Evolutionary conservation across 2,113 vertebrate species (phyloP).

Genomic region (Capra hircus): DNA sequence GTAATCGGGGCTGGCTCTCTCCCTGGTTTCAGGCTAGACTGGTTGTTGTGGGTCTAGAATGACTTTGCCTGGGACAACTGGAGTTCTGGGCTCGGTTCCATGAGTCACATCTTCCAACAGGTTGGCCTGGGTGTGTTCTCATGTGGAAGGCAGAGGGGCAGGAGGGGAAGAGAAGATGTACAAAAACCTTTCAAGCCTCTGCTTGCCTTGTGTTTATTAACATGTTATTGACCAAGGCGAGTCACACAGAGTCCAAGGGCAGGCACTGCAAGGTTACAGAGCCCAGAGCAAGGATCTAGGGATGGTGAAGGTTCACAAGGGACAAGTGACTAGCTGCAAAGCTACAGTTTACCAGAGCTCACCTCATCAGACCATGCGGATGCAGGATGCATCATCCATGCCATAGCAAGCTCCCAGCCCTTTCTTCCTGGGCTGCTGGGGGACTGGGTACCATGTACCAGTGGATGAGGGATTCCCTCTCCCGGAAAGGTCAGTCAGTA

Average conservation of each 20-base stretch:
- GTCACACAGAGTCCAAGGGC: not conserved
- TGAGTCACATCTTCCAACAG: too few relatives aligned
- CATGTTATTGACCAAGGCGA: not conserved
- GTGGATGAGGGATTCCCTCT: not conserved
- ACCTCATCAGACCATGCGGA: not conserved
- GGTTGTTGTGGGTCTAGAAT: not conserved
- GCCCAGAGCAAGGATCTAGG: not conserved
- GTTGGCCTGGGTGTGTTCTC: not conserved
- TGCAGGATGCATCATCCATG: not conserved
- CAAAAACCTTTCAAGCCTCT: not conserved
- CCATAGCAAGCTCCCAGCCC: not conserved
- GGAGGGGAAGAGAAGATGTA: not conserved
- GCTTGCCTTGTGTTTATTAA: not conserved
- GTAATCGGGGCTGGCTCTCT: not conserved
- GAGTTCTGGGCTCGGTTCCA: not conserved
- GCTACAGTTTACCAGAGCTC: not conserved
- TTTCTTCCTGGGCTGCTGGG: not conserved
- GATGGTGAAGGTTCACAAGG: not conserved
- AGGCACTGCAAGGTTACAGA: not conserved
- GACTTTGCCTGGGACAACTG: not conserved
- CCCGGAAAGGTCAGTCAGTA: not conserved
- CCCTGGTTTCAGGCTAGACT: not conserved
- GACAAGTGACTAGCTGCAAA: not conserved
- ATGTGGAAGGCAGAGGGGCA: not conserved
- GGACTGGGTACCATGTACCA: accelerated